Evolutionary conservation across 2,888 invertebrate species (phyloP), one percentile per base, ranked within the genome.

Genomic region (Volucella bombylans): DNA sequence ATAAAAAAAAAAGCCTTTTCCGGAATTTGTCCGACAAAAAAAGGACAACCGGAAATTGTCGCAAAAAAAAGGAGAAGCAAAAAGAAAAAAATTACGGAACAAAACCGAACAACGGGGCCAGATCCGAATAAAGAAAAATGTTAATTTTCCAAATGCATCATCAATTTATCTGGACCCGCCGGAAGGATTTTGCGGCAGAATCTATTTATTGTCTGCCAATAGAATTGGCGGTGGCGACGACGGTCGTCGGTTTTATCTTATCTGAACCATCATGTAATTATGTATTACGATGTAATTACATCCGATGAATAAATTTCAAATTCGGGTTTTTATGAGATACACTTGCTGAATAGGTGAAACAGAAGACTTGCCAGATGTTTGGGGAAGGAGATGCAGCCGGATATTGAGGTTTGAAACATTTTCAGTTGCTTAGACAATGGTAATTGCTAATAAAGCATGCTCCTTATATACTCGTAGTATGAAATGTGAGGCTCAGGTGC

Each of bases 91-190:
- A 59, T 4, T 11, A 10, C 49, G 67, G 67, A 23, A 64, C 31
- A 6, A 31, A n/a, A 10, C 49, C 61, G 62, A 23, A 64, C 31
- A 31, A 31, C 31, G 31, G 67, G 67, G 15, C 69, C 45, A 23
- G 71, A 15, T 8, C 43, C 52, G 76, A 85, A 72, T 81, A 81
- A 81, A 72, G 81, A 81, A 85, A 85, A 85, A 85, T 85, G 85
- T 72, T 85, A 85, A 85, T 85, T 85, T 85, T 81, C 71, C 76
- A 85, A 85, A 81, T 85, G 81, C 85, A 85, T 85, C 85, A 85
- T 85, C 85, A 81, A 85, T 85, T 81, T 85, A 85, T 85, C 52
- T 76, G 76, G 65, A 62, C 71, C 62, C 72, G 62, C 65, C 85
- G 80, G 72, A 85, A 80, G 64, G 68, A 68, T 77, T 76, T 72